A percentile compares a stretch with the other conserved stretches of the same genome.
These are phyloP conservation scores for Drosophila lini DNA, from an alignment of 1,140 invertebrate genomes.

Conservation along the genomic window DNA sequence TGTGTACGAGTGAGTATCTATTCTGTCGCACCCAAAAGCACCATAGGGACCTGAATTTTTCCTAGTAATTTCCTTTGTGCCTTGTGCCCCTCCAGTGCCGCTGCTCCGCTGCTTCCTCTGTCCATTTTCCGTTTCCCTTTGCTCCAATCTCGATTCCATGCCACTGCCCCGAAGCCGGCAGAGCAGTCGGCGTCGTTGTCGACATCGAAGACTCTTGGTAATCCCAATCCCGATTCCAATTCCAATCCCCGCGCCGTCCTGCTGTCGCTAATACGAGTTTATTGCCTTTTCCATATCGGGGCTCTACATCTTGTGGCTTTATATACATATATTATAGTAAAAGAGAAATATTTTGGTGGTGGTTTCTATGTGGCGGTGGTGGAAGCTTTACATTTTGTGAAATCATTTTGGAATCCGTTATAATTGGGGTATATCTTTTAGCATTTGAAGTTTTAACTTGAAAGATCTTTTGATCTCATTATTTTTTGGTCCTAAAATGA, in stretches of 20 bases:
- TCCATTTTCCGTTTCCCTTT: constrained; percentile 4
- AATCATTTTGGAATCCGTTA: not conserved
- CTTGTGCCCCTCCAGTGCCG: constrained; percentile 36
- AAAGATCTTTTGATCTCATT: not conserved
- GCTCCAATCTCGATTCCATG: constrained; percentile 13
- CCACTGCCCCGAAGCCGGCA: constrained; percentile 36
- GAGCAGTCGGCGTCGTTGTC: constrained; percentile 11
- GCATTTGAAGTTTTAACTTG: not conserved
- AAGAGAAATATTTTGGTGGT: constrained; percentile 16
- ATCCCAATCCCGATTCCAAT: constrained; percentile 55
- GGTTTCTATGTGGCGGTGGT: constrained; percentile 7
- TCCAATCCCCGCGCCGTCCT: constrained; percentile 49
- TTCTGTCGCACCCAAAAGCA: constrained; percentile 78
- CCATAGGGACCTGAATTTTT: constrained; percentile 81
- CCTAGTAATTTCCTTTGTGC: constrained; percentile 80
- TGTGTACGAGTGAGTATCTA: constrained; percentile 39
- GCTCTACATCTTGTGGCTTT: constrained; percentile 62
- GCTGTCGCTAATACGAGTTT: constrained; percentile 67
- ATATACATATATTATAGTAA: constrained; percentile 24
- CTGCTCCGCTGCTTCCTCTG: constrained; percentile 9
- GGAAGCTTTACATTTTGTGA: not conserved
- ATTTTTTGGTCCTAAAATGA: not conserved
- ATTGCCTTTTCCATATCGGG: constrained; percentile 80
- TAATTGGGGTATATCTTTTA: not conserved
- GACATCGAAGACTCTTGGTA: constrained; percentile 49